Conservation (phyloP, 1,140 invertebrate genomes). For the Meloidogyne hapla region DNA sequence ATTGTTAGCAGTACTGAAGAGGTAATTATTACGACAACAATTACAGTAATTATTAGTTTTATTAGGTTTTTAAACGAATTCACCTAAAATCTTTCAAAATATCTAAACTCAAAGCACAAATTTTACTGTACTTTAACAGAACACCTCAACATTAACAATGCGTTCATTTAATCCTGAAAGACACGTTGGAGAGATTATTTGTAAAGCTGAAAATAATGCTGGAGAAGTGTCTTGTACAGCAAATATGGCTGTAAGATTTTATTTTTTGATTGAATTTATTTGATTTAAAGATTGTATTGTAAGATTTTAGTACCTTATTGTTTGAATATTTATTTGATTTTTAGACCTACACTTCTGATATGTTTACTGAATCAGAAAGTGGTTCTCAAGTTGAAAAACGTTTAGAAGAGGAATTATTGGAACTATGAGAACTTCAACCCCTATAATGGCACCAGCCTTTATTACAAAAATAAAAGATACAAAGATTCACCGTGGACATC, state of each 20-base stretch:
- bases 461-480: conserved; percentile 64
- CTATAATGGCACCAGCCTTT: conserved; percentile 63
- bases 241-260: conserved; percentile 58
- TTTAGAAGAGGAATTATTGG: conserved; percentile 39
- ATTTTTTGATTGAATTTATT: too few relatives aligned
- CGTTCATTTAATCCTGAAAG: conserved; percentile 63
- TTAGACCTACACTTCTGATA: conserved; percentile 60
- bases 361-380: conserved; percentile 63
- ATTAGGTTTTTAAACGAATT: too few relatives aligned
- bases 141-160: conserved; percentile 60
- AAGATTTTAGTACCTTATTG: neutral
- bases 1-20: conserved; percentile 60
- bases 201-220: conserved; percentile 66
- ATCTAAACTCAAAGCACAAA: too few relatives aligned
- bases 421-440: conserved; percentile 56
- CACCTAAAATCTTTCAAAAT: too few relatives aligned
- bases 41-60: too few relatives aligned
- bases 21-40: conserved; percentile 33
- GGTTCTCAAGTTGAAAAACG: conserved; percentile 52
- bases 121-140: too few relatives aligned
- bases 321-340: neutral
- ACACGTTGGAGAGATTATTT: conserved; percentile 68
- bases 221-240: conserved; percentile 66
- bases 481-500: conserved; percentile 53
- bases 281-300: too few relatives aligned